These are phyloP conservation scores for Podotricha telesiphe DNA, from an alignment of 2,888 invertebrate species.

Conservation along the genomic window DNA sequence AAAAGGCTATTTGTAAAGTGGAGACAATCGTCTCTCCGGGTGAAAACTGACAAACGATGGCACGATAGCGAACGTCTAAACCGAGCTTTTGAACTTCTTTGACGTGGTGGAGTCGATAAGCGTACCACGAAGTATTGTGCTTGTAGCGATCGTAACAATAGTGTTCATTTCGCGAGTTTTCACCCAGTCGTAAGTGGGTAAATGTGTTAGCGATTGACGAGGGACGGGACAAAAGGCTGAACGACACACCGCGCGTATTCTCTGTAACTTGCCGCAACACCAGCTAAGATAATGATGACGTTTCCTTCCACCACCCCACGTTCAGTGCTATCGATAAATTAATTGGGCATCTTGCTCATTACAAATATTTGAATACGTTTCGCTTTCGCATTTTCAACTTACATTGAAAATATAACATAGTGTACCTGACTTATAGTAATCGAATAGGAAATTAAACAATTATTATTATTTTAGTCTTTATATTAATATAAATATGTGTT, in stretches of 20 bases:
- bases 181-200: slow-evolving; percentile 77
- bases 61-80: slow-evolving; percentile 72
- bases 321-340: slow-evolving; percentile 52
- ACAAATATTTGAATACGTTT: not conserved
- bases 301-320: slow-evolving; percentile 57
- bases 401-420: not conserved
- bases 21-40: slow-evolving; percentile 73
- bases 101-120: slow-evolving; percentile 76
- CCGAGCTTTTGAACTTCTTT: slow-evolving; percentile 81
- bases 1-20: slow-evolving; percentile 74
- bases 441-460: no score
- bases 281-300: slow-evolving; percentile 71
- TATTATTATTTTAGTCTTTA: not conserved
- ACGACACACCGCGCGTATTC: slow-evolving; percentile 54
- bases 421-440: not conserved
- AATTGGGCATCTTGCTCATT: slow-evolving; percentile 43
- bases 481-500: not conserved
- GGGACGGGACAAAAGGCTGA: slow-evolving; percentile 62
- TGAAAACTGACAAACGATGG: slow-evolving; percentile 77
- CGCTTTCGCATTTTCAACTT: not conserved
- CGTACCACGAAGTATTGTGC: slow-evolving; percentile 62
- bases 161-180: slow-evolving; percentile 79
- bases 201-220: slow-evolving; percentile 80
- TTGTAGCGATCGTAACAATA: slow-evolving; percentile 64
- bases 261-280: slow-evolving; percentile 59